Conservation (phyloP, 2,113 vertebrate species). For the Nestor notabilis region DNA sequence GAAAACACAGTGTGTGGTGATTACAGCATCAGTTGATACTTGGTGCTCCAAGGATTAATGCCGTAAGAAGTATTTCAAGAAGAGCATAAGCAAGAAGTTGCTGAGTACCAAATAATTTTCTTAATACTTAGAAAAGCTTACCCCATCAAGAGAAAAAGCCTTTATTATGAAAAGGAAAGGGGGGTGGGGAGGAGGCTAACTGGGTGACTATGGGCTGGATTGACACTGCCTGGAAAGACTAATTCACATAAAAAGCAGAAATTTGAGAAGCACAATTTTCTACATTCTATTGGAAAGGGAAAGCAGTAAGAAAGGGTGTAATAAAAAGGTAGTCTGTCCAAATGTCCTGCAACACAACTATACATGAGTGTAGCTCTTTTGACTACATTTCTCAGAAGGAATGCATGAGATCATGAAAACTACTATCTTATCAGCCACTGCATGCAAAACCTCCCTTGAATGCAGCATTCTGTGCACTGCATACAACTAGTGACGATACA, state of each 20-base stretch:
- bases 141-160: background rate
- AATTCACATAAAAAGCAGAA: background rate
- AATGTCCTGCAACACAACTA: background rate
- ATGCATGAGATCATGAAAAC: background rate
- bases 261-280: background rate
- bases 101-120: background rate
- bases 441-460: background rate
- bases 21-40: background rate
- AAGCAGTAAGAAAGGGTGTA: background rate
- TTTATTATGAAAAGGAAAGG: background rate
- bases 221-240: background rate
- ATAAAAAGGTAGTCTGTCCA: background rate
- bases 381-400: slow-evolving; percentile 15
- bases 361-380: background rate
- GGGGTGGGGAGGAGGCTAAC: background rate
- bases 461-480: background rate
- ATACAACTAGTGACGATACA: background rate
- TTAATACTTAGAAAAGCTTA: background rate
- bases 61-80: background rate
- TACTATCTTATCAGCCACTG: background rate
- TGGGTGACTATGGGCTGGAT: background rate
- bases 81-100: background rate
- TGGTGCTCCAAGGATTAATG: background rate
- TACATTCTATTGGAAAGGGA: background rate
- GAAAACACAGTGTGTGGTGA: background rate